Conservation (phyloP, 2,113 vertebrate genomes). For the Leptosomus discolor region DNA sequence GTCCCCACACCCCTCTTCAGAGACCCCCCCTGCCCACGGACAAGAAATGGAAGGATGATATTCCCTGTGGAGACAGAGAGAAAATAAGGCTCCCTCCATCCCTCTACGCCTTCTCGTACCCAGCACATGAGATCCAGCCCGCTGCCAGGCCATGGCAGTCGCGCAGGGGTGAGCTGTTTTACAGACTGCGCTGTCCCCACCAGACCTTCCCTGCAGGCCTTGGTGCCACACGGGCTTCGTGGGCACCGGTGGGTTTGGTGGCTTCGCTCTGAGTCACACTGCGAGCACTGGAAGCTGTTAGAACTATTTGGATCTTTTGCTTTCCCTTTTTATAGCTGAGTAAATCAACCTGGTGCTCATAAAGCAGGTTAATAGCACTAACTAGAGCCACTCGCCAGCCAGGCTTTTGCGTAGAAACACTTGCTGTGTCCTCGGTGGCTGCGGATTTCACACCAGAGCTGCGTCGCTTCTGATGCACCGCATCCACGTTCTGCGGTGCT, state of each 20-base stretch:
- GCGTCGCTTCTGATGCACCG: background rate
- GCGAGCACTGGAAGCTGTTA: background rate
- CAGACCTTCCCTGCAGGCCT: background rate
- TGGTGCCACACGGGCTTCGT: accelerated
- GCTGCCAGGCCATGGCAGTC: accelerated
- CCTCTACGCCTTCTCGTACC: accelerated
- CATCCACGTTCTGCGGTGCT: accelerated
- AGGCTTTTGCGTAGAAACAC: background rate
- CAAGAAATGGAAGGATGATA: accelerated
- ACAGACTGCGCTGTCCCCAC: accelerated
- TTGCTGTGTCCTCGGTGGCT: background rate
- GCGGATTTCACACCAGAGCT: background rate
- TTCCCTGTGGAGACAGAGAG: background rate
- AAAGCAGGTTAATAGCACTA: background rate
- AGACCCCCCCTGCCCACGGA: accelerated
- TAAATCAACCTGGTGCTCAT: background rate
- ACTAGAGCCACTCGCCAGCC: background rate
- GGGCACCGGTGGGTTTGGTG: accelerated
- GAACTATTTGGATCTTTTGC: background rate
- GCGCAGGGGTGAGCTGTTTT: background rate
- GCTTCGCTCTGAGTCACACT: background rate
- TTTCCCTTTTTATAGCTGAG: background rate
- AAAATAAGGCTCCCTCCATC: background rate
- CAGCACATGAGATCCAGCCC: accelerated
- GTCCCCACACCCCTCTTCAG: accelerated